phyloP scores from a whole-genome alignment of 2,888 invertebrate genomes.

The Mantis religiosa region DNA sequence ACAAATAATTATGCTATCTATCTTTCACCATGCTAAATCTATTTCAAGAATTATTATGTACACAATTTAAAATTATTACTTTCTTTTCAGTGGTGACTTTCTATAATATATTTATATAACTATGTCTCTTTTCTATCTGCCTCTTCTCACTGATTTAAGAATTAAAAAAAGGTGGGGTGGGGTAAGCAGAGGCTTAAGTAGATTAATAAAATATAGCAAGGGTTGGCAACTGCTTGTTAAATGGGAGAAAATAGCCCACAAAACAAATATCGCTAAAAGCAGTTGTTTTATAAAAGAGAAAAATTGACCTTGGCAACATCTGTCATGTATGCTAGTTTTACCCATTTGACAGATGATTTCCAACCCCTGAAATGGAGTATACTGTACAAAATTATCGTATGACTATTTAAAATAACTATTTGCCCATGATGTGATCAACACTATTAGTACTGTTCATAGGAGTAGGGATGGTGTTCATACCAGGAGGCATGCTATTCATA shows the following conservation, averaged over 20 bases:
- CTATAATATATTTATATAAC: background rate
- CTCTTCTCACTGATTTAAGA: background rate
- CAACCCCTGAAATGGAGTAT: background rate
- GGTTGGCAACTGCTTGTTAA: too few relatives aligned
- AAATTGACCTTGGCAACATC: too few relatives aligned
- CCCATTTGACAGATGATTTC: too few relatives aligned
- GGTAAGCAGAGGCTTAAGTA: background rate
- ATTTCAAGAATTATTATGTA: background rate
- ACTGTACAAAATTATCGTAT: background rate
- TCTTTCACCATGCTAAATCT: background rate
- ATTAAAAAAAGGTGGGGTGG: background rate
- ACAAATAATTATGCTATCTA: background rate
- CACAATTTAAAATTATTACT: background rate
- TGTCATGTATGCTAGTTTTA: too few relatives aligned
- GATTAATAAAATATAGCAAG: background rate
- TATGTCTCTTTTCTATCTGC: background rate
- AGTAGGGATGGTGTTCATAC: background rate
- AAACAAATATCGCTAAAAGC: too few relatives aligned
- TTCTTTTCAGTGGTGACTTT: background rate
- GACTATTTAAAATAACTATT: background rate
- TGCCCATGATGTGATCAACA: background rate
- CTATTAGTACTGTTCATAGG: background rate
- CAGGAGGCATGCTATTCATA: background rate
- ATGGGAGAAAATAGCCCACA: too few relatives aligned
- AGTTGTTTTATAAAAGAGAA: too few relatives aligned